Conservation (phyloP, 2,797 vertebrate species). For the Cebuella pygmaea region DNA sequence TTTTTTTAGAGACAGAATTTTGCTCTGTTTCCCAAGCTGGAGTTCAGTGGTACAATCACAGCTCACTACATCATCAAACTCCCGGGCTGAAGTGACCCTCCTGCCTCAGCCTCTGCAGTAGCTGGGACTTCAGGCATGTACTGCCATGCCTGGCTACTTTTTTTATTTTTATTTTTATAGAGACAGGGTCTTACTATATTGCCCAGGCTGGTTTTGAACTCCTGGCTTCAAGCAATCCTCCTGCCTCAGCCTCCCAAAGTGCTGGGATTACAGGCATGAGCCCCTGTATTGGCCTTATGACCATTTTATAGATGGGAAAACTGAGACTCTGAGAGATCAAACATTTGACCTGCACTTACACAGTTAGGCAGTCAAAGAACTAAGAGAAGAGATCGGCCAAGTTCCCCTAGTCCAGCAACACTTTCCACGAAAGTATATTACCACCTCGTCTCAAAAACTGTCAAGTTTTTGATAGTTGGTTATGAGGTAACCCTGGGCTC, state of each 20-base stretch:
- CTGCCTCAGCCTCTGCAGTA: neutral
- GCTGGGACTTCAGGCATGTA: neutral
- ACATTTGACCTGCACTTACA: neutral
- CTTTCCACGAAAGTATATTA: neutral
- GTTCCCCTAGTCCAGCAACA: neutral
- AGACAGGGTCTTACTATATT: neutral
- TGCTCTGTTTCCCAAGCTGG: neutral
- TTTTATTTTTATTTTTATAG: neutral
- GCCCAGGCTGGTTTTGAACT: neutral
- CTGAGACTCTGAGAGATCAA: neutral
- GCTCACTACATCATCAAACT: neutral
- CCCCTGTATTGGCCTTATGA: neutral
- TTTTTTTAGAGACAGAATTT: neutral
- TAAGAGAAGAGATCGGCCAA: neutral
- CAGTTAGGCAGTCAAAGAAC: neutral
- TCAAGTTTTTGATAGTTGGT: neutral
- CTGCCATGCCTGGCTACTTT: neutral
- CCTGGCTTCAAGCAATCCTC: neutral
- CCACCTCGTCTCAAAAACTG: conserved; percentile 18
- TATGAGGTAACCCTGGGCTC: neutral
- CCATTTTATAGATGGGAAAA: conserved; percentile 38
- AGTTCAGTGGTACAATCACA: neutral
- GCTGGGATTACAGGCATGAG: neutral
- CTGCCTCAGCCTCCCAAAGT: neutral
- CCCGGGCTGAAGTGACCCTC: neutral